Conservation (phyloP, 2,113 vertebrate species). For the Cervus canadensis region DNA sequence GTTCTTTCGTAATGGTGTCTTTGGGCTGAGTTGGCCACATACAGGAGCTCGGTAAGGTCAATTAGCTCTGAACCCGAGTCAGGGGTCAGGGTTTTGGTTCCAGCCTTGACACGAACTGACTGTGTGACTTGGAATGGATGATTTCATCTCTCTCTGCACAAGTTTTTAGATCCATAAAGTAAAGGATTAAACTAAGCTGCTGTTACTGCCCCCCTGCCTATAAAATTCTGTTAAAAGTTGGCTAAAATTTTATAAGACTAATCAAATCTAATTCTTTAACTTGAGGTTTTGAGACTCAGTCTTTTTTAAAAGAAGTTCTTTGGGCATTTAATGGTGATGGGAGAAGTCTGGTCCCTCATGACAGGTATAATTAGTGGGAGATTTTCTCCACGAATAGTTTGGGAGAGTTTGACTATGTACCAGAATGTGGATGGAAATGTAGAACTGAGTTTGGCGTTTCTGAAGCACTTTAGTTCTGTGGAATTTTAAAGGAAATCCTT, state of each 20-base stretch:
- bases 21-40: neutral
- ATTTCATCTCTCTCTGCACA: neutral
- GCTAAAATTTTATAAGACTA: neutral
- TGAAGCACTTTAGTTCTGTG: neutral
- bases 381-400: neutral
- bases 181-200: neutral
- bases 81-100: neutral
- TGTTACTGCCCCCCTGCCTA: neutral
- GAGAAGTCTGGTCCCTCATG: neutral
- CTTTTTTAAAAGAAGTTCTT: neutral
- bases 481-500: neutral
- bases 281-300: neutral
- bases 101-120: neutral
- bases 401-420: neutral
- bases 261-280: constrained; percentile 3
- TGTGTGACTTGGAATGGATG: neutral
- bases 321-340: neutral
- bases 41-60: neutral
- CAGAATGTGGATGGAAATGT: neutral
- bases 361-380: neutral
- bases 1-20: neutral
- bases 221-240: neutral
- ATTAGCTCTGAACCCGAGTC: neutral
- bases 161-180: neutral
- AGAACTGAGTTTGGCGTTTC: neutral